phyloP scores from a whole-genome alignment of 2,113 vertebrate species.

The Pluvianellus socialis region DNA sequence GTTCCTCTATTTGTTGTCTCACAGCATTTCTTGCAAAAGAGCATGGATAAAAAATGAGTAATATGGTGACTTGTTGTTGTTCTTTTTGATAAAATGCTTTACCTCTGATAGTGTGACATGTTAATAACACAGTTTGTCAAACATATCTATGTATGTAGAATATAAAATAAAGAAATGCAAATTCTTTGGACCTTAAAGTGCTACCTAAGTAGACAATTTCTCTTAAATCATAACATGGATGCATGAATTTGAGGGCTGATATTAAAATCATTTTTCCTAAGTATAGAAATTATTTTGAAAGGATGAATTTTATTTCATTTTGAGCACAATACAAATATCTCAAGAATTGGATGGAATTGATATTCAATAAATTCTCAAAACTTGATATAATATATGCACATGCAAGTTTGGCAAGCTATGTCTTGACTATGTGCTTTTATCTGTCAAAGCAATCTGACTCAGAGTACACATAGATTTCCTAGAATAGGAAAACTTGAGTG shows the following conservation, averaged over 20 bases:
- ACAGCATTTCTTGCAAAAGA: neutral
- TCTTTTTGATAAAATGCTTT: neutral
- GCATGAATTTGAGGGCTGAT: neutral
- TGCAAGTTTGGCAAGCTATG: neutral
- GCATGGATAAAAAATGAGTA: neutral
- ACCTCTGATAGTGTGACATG: neutral
- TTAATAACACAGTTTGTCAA: neutral
- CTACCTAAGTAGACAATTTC: neutral
- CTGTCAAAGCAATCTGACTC: constrained; percentile 44
- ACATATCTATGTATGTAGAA: neutral
- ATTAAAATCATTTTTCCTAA: neutral
- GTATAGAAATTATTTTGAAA: neutral
- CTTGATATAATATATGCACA: neutral
- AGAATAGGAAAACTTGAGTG: constrained; percentile 44
- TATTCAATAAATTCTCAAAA: neutral
- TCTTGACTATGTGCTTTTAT: neutral
- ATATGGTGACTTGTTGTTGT: neutral
- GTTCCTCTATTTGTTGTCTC: neutral
- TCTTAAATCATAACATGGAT: neutral
- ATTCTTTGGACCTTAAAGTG: neutral
- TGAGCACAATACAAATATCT: neutral
- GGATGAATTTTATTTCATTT: neutral
- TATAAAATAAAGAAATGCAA: neutral
- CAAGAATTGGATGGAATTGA: neutral
- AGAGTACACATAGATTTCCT: constrained; percentile 3